Percentiles rank a stretch among this genome's conserved stretches.
Conservation (phyloP, 2,113 vertebrate genomes). For the Poeciliopsis occidentalis region DNA sequence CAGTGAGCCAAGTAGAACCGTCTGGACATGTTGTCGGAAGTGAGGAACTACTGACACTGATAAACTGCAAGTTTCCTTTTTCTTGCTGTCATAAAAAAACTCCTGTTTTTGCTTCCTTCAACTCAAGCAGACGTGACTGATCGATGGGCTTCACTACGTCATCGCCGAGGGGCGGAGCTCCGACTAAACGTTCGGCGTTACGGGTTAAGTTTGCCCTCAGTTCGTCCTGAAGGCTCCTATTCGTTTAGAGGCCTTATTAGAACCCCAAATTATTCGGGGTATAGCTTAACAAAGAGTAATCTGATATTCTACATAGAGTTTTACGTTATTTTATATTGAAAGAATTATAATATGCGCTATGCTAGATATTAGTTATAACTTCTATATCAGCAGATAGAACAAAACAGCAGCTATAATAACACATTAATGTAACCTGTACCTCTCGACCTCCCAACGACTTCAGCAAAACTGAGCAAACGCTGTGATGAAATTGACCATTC, state of each 20-base stretch:
- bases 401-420: not conserved
- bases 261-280: too few relatives aligned
- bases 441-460: not conserved
- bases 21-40: slow-evolving; percentile 3
- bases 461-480: not conserved
- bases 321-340: too few relatives aligned
- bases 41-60: not conserved
- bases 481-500: not conserved
- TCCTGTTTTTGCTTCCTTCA: slow-evolving; percentile 12
- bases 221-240: not conserved
- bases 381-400: too few relatives aligned
- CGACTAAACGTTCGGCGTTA: rapidly evolving
- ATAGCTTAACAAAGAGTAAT: too few relatives aligned
- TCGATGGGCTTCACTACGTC: slow-evolving; percentile 5
- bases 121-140: slow-evolving; percentile 42
- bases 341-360: too few relatives aligned
- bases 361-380: too few relatives aligned
- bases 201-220: not conserved
- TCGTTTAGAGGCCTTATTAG: not conserved
- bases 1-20: not conserved
- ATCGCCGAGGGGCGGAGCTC: slow-evolving; percentile 32
- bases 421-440: not conserved
- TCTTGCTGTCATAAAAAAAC: not conserved
- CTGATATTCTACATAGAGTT: too few relatives aligned
- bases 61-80: not conserved